Evolutionary conservation across 2,888 invertebrate species (phyloP), one percentile per base, ranked within the genome.

Genomic region (Theretra japonica): DNA sequence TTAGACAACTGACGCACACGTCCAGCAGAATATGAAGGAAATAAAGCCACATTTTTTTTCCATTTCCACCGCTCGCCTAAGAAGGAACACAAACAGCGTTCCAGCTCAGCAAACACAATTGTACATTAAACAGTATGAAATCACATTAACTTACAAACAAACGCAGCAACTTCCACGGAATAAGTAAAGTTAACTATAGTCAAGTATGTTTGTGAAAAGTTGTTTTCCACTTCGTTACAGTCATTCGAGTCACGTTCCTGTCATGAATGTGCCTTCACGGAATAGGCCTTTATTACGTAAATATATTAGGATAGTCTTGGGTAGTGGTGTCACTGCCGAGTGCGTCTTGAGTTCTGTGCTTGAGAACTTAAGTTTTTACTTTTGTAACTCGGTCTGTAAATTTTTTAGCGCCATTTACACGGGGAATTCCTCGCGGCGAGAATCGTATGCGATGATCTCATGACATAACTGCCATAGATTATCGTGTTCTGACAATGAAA

Each of bases 191-290:
- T 69, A 73, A 71, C 75, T 72, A 79, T 75, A 75, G 70, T 75
- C 17, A 65, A 62, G 62, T 62, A 65, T 48, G 65, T 65, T 65
- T 65, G 60, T 60, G 23, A 65, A 79, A 74, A 73, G 74, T 71
- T 74, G 75, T 79, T 77, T 79, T 75, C 75, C 69, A 77, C 81
- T 78, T 77, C 75, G 78, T 79, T 80, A 77, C 73, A 71, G 17
- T 70, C 72, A 83, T 81, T 80, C 78, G 28, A 75, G 80, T 82
- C 82, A 83, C 83, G 84, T 83, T 70, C 75, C 75, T 77, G 76
- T 78, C 78, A 82, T 78, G 81, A 82, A 80, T 80, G 76, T 75
- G 68, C 74, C 21, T 73, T 58, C 23, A 17, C 17, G 19, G 69
- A 58, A 70, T 58, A 58, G 57, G 56, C 19, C 69, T 59, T 68